Base-by-base conservation (phyloP, 2,888 invertebrate species). In the Venustoraphidia nigricollis region DNA sequence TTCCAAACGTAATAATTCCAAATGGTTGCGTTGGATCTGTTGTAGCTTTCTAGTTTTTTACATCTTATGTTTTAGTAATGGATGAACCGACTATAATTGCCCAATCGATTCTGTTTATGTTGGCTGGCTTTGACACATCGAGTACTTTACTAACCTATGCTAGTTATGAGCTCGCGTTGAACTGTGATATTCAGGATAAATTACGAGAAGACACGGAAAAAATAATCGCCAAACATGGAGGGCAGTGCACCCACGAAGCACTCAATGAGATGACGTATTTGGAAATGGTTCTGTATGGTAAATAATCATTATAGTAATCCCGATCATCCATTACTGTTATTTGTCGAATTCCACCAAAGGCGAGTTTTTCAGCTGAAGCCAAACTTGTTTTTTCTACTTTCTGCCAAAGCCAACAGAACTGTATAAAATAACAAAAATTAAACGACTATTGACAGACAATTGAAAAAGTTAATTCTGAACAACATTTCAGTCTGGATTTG, bases 71-170 rank as follows among this genome's bases (percentile, higher is more conserved):
- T 36, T 14, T 11, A 72, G 73, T 66, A 53, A 57, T 75, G 54
- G 72, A 70, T 46, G 72, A 73, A 45, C 71, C 71, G 48, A 71
- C 72, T 3, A 67, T 75, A 27, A 70, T 73, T 51, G 75, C 75
- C 1, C 77, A 79, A 58, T 69, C 72, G 9, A 62, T 77, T 36
- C 59, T 77, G 2, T 78, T 79, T 60, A 69, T 78, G 2, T 60
- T 75, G 45, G 78, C 75, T 45, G 78, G 77, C 0, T 78, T 72
- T 55, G 78, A 79, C 57, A 78, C 78, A 0, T 75, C 76, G 0
- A 73, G 76, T 46, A 74, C 74, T 0, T 58, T 75, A n/a, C 57
- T 77, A 36, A 71, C 74, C 0, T 76, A 75, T 53, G 71, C 71
- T 1, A 62, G 73, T 9, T 73, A 74, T 55, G 70, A 71, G 10